Evolutionary conservation across 2,113 vertebrate genomes (phyloP), one percentile per base, ranked within the genome.

Genomic region (Ovibos moschatus): DNA sequence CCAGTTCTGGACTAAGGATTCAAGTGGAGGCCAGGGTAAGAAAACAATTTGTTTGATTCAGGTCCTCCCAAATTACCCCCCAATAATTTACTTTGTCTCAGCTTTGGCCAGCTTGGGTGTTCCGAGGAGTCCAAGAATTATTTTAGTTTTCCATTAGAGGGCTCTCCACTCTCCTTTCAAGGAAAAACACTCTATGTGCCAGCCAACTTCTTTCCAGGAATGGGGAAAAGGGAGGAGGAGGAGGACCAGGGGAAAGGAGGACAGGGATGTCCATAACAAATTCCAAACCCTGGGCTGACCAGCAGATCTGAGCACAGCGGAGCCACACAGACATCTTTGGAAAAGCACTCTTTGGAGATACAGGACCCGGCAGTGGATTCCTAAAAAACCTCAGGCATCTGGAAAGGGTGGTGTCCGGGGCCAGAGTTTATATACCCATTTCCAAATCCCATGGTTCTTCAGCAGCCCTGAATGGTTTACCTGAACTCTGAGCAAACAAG

Each of bases 61-160:
- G 71, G 86, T 87, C 79, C 92, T 96, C 76, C n/a, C 81, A 96
- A 96, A 97, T 96, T 85, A 94, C 25, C 58, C 90, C 94, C 86
- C 82, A 91, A 95, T 97, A 86, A 97, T 92, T 94, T 79, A 50
- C 83, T 97, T 92, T 94, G 86, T 94, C 97, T 97, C 94, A 89
- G 94, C 67, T 94, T 93, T 95, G 95, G 94, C 92, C 82, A 36
- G 45, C 83, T 93, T 94, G 57, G 83, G 45, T 91, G 91, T 87
- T 85, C 90, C 0, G 8, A 96, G 47, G 93, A 97, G 97, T 97
- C 97, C 96, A 98, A 97, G 94, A 98, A 98, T 97, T 97, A 96
- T 97, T 97, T 97, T n/a, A 94, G 94, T 98, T 98, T 98, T 98
- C 96, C 97, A 97, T 97, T 97, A 98, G 97, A 98, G 94, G 97